Conservation (phyloP, 1,140 invertebrate species). For the Oscheius sp. region DNA sequence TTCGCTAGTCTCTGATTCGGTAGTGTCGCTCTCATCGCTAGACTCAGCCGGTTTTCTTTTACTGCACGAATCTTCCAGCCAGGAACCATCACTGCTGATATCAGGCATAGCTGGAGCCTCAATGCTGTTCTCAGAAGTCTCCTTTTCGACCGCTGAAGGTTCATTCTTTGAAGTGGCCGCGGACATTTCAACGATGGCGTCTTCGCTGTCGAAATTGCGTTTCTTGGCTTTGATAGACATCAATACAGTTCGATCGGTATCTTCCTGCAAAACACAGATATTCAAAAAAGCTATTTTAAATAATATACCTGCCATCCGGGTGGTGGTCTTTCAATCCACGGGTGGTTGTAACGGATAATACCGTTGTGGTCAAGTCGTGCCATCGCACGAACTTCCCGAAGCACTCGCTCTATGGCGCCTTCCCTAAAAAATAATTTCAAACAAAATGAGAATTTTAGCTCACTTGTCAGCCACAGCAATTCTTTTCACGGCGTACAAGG, state of each 20-base stretch:
- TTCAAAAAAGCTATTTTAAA: constrained; percentile 58
- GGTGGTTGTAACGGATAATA: constrained; percentile 74
- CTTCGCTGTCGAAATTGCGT: background rate
- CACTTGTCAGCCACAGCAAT: constrained; percentile 81
- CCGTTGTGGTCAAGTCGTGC: constrained; percentile 89
- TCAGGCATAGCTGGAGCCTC: background rate
- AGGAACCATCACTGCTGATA: background rate
- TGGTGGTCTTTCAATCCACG: constrained; percentile 52
- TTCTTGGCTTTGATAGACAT: background rate
- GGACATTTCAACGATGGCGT: no score
- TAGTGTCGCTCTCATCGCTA: no score
- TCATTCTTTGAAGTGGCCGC: no score
- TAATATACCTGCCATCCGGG: constrained; percentile 14
- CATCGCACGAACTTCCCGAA: constrained; percentile 87
- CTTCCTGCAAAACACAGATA: constrained; percentile 76
- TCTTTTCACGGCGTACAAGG: constrained; percentile 89
- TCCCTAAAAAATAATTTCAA: constrained; percentile 65
- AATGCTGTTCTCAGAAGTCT: background rate
- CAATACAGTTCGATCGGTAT: constrained; percentile 78
- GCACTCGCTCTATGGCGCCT: constrained; percentile 77
- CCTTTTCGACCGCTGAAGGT: background rate
- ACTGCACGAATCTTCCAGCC: no score
- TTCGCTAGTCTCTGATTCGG: no score
- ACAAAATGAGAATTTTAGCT: constrained; percentile 1
- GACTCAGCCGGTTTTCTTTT: no score